These are phyloP conservation scores for Meiosimyza decipiens DNA, from an alignment of 2,888 invertebrate genomes.

Conservation along the genomic window DNA sequence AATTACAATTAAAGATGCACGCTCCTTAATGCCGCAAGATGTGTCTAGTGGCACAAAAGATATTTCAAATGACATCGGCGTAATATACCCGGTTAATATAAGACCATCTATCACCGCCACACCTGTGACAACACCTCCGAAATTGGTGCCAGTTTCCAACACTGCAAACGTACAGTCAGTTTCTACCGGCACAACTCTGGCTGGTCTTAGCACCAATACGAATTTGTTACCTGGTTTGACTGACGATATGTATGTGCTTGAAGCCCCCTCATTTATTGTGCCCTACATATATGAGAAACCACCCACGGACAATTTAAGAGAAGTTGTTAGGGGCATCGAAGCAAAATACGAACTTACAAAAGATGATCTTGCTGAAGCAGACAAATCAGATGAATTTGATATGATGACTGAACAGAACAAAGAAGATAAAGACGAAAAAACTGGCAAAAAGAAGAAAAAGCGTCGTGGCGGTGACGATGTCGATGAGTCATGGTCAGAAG, in stretches of 20 bases:
- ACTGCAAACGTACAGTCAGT: conserved; percentile 48
- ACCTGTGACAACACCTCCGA: conserved; percentile 56
- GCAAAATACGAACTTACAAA: conserved; percentile 69
- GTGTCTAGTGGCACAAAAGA: conserved; percentile 16
- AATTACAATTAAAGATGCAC: conserved; percentile 66
- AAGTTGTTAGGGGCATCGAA: conserved; percentile 75
- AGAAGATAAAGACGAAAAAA: conserved; percentile 53
- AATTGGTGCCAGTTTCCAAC: conserved; percentile 54
- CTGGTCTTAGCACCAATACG: conserved; percentile 66
- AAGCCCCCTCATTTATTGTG: conserved; percentile 92
- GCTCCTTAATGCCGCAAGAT: conserved; percentile 60
- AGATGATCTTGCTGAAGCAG: conserved; percentile 71
- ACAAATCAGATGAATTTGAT: conserved; percentile 69
- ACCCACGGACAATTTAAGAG: conserved; percentile 80
- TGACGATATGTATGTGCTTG: conserved; percentile 92
- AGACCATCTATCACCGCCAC: conserved; percentile 69
- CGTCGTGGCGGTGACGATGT: conserved; percentile 61
- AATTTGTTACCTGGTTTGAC: conserved; percentile 84
- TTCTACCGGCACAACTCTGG: conserved; percentile 43
- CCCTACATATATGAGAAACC: conserved; percentile 94
- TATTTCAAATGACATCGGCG: conserved; percentile 57
- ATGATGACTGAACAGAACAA: conserved; percentile 68
- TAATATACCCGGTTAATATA: conserved; percentile 73
- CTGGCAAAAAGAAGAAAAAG: conserved; percentile 63
- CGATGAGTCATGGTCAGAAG: conserved; percentile 72